Conservation (phyloP, 2,797 vertebrate genomes). For the Coccyzus lansbergi region DNA sequence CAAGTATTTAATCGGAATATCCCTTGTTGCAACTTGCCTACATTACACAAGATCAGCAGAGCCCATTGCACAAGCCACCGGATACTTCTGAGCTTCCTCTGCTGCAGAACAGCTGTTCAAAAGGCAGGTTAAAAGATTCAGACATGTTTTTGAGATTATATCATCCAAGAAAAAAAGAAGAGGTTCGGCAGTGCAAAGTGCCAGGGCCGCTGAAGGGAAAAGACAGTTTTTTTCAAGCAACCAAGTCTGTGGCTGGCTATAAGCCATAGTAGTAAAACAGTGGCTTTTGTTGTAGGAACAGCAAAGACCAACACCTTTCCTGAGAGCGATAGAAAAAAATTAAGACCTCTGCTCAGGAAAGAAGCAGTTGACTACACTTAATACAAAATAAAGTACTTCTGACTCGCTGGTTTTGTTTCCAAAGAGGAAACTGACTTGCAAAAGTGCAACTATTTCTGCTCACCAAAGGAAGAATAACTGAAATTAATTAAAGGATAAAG, state of each 20-base stretch:
- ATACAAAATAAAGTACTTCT: neutral
- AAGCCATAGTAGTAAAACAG: neutral
- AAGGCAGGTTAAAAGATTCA: neutral
- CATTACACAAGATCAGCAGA: neutral
- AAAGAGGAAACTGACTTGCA: neutral
- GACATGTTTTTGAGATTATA: neutral
- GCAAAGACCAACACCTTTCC: neutral
- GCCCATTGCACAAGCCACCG: neutral
- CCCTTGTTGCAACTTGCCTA: neutral
- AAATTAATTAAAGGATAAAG: neutral
- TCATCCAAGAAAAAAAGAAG: neutral
- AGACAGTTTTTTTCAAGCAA: neutral
- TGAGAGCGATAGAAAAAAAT: neutral
- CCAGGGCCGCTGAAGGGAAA: neutral
- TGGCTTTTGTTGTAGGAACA: neutral
- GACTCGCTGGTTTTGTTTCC: neutral
- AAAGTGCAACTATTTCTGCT: neutral
- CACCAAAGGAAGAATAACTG: neutral
- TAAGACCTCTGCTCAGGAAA: neutral
- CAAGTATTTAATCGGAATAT: neutral
- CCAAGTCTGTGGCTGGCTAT: neutral
- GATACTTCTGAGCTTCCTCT: neutral
- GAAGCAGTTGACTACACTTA: neutral
- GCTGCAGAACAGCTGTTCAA: neutral
- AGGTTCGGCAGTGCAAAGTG: neutral